These are phyloP conservation scores for Uromys caudimaculatus DNA, from an alignment of 2,797 vertebrate genomes.

Conservation along the genomic window DNA sequence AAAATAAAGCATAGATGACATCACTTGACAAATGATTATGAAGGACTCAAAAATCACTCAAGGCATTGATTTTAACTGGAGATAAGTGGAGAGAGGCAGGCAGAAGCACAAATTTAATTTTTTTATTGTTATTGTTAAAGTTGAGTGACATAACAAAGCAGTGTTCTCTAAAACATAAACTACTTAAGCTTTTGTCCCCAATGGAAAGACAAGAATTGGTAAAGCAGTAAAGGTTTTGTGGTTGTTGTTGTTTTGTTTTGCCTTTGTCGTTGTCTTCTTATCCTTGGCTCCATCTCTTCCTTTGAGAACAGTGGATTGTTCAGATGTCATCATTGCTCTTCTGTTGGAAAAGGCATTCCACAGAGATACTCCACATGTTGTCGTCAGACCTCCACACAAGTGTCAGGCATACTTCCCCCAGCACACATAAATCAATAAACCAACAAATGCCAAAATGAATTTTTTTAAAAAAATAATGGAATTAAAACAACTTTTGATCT, in stretches of 20 bases:
- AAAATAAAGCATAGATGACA: background rate
- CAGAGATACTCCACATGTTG: background rate
- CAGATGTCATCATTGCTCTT: background rate
- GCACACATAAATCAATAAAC: background rate
- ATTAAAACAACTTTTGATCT: background rate
- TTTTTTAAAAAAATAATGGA: background rate
- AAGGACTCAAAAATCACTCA: background rate
- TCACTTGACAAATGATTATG: constrained; percentile 3
- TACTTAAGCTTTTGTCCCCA: background rate
- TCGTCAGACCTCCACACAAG: background rate
- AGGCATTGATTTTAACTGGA: background rate
- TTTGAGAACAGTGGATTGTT: background rate
- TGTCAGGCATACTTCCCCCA: background rate
- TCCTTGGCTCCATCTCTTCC: background rate
- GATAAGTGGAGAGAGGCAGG: too few relatives aligned
- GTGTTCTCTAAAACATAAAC: background rate
- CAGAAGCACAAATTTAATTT: background rate
- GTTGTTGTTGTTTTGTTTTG: background rate
- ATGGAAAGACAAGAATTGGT: background rate
- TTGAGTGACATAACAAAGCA: background rate
- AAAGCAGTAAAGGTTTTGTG: too few relatives aligned
- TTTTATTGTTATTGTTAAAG: constrained; percentile 35
- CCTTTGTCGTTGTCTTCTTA: background rate
- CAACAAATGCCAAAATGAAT: background rate
- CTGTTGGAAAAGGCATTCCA: background rate